Percentiles rank a stretch among this genome's conserved stretches.
phyloP scores from a whole-genome alignment of 2,113 vertebrate genomes.

The Sylvia atricapilla region DNA sequence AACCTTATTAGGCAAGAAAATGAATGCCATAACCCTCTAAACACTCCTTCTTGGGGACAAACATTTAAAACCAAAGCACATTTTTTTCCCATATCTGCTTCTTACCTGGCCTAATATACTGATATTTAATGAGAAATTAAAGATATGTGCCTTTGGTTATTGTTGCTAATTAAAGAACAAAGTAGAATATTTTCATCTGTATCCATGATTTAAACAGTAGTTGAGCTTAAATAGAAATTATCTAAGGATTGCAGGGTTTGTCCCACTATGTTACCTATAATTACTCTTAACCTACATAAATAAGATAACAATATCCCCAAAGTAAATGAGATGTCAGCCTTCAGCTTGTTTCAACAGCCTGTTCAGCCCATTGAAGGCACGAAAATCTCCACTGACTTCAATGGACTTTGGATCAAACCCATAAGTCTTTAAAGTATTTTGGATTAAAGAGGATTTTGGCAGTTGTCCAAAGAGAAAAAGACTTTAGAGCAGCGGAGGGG shows the following conservation, averaged over 20 bases:
- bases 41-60: not conserved
- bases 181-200: not conserved
- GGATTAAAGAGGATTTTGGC: conserved; percentile 38
- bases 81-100: not conserved
- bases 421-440: not conserved
- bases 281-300: conserved; percentile 28
- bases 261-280: not conserved
- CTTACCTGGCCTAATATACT: not conserved
- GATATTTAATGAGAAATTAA: conserved; percentile 14
- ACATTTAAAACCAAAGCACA: not conserved
- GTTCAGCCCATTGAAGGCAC: not conserved
- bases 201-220: not conserved
- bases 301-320: not conserved
- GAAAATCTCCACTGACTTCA: conserved; percentile 3
- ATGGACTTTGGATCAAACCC: not conserved
- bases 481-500: not conserved
- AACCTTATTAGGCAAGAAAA: conserved; percentile 23
- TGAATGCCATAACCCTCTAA: not conserved
- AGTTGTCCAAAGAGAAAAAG: conserved; percentile 20
- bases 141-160: not conserved
- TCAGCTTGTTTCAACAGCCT: not conserved
- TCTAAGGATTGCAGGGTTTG: conserved; percentile 23
- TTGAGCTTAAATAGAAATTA: not conserved
- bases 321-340: conserved; percentile 22
- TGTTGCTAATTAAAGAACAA: not conserved